Percentiles rank a stretch among this genome's conserved stretches.
phyloP scores from a whole-genome alignment of 2,888 invertebrate species.

The Diaphora mendica region DNA sequence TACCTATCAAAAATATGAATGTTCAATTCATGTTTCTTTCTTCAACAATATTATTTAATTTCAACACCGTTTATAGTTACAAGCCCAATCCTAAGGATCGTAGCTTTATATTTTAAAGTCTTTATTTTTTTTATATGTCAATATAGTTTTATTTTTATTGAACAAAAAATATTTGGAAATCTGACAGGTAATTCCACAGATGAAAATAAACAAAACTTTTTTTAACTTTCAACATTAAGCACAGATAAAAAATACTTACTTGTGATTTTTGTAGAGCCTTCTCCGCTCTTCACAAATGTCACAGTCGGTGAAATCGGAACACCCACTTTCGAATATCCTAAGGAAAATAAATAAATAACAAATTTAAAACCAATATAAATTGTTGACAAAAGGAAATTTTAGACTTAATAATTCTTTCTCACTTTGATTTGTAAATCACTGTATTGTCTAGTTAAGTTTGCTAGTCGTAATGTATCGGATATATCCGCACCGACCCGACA shows the following conservation, averaged over 20 bases:
- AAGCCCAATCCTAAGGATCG: too few relatives aligned
- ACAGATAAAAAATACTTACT: conserved; percentile 21
- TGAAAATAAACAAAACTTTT: neutral
- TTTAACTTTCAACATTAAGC: neutral
- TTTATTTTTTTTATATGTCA: too few relatives aligned
- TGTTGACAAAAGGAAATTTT: neutral
- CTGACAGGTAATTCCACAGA: too few relatives aligned
- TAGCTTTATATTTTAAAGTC: too few relatives aligned
- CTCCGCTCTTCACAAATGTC: conserved; percentile 69
- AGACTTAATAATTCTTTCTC: neutral
- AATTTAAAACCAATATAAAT: neutral
- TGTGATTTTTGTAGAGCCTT: conserved; percentile 42
- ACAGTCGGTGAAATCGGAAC: conserved; percentile 81
- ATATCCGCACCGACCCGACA: conserved; percentile 23
- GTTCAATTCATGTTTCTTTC: too few relatives aligned
- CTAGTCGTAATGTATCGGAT: neutral
- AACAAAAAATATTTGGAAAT: too few relatives aligned
- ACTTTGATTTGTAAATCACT: neutral
- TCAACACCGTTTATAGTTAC: too few relatives aligned
- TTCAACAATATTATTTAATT: too few relatives aligned
- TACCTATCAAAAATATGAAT: too few relatives aligned
- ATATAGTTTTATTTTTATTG: too few relatives aligned
- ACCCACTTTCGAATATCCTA: conserved; percentile 75
- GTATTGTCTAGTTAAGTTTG: neutral
- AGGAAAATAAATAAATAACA: conserved; percentile 28